Conservation (phyloP, 2,113 vertebrate genomes). For the Narcine bancroftii region DNA sequence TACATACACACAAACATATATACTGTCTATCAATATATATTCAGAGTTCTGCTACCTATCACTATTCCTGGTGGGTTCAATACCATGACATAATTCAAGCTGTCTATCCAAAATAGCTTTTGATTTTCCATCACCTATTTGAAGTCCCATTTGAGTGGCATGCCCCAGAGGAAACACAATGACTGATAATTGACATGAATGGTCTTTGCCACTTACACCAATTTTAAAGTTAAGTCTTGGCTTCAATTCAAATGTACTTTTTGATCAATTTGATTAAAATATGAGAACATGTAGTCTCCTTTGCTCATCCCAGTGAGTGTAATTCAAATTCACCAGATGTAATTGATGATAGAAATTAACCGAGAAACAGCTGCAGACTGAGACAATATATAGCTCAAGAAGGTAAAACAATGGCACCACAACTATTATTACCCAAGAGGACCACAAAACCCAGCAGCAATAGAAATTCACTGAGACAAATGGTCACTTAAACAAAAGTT, state of each 20-base stretch:
- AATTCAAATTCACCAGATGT: neutral
- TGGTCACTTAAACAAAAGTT: too few species aligned
- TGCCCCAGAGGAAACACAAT: conserved; percentile 16
- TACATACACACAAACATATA: too few species aligned
- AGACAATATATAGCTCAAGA: neutral
- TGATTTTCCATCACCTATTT: neutral
- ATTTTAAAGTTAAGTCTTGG: neutral
- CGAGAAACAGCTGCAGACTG: neutral
- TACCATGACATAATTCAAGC: neutral
- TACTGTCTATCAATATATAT: neutral
- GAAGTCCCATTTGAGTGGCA: neutral
- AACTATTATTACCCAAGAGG: too few species aligned
- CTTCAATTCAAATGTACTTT: neutral
- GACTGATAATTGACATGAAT: conserved; percentile 21
- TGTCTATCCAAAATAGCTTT: neutral
- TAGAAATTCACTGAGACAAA: too few species aligned
- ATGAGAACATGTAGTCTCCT: neutral
- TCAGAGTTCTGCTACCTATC: neutral
- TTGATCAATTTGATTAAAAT: conserved; percentile 30
- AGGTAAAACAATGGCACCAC: neutral
- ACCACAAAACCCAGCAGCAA: too few species aligned
- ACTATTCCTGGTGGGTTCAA: neutral
- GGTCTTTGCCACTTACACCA: neutral
- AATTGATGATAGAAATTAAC: conserved; percentile 20
- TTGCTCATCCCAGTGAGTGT: neutral